These are phyloP conservation scores for Bovichtus variegatus DNA, from an alignment of 2,797 vertebrate species.

Conservation along the genomic window DNA sequence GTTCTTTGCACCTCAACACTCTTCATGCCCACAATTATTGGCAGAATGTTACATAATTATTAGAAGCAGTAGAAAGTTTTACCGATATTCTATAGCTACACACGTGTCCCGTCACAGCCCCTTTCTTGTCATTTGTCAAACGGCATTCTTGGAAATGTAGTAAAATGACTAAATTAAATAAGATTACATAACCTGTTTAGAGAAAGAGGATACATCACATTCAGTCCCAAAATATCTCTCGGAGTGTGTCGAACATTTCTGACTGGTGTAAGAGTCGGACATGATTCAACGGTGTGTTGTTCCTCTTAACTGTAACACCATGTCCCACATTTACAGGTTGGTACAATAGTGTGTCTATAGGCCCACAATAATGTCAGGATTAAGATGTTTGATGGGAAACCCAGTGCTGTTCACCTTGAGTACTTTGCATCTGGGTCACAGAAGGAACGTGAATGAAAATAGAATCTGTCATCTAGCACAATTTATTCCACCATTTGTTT, in stretches of 20 bases:
- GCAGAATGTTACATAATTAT: not conserved
- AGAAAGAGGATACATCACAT: constrained; percentile 13
- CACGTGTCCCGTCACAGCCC: not conserved
- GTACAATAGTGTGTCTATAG: not conserved
- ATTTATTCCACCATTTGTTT: constrained; percentile 84
- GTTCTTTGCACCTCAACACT: not conserved
- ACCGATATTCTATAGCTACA: not conserved
- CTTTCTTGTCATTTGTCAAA: constrained; percentile 1
- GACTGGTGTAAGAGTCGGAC: not conserved
- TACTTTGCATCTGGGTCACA: constrained; percentile 23
- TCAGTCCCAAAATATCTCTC: constrained; percentile 28
- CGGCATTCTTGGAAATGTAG: constrained; percentile 21
- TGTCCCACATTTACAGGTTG: not conserved
- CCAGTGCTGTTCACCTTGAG: not conserved
- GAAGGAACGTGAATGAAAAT: constrained; percentile 48
- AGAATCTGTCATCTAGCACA: constrained; percentile 79
- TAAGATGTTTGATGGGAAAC: not conserved
- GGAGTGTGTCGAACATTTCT: not conserved
- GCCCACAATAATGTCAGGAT: not conserved
- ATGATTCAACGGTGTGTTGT: constrained; percentile 10
- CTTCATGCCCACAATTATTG: not conserved
- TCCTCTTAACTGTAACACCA: not conserved
- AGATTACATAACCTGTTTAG: not conserved
- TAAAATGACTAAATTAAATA: not conserved
- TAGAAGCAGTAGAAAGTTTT: not conserved